These are phyloP conservation scores for Gonatopus flavifemur DNA, from an alignment of 1,140 invertebrate species.

Conservation along the genomic window DNA sequence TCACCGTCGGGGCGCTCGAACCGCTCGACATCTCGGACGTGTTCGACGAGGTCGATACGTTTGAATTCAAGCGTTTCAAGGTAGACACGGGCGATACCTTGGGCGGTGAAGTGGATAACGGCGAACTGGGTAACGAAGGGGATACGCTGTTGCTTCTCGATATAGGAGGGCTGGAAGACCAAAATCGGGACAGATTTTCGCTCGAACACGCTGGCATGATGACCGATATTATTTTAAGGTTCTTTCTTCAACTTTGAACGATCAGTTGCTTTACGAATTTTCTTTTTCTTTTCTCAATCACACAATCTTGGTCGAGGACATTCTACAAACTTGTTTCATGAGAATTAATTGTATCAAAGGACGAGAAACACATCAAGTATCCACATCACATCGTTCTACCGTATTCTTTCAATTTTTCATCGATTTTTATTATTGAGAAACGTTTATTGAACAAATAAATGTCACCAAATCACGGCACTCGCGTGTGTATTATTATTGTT, in stretches of 20 bases:
- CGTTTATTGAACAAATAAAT: too few species aligned
- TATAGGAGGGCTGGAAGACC: slow-evolving; percentile 53
- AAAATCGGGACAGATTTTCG: slow-evolving; percentile 61
- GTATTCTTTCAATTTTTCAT: too few species aligned
- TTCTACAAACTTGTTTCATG: too few species aligned
- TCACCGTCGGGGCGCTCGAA: slow-evolving; percentile 60
- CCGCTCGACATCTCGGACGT: slow-evolving; percentile 31
- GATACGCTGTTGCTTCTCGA: slow-evolving; percentile 61
- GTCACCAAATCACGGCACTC: background rate
- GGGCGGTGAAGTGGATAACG: slow-evolving; percentile 63
- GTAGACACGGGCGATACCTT: slow-evolving; percentile 55
- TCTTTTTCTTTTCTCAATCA: too few species aligned
- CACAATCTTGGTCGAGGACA: too few species aligned
- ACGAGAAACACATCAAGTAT: too few species aligned
- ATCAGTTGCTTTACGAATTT: too few species aligned
- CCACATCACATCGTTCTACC: too few species aligned
- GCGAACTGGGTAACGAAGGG: slow-evolving; percentile 61
- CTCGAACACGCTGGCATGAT: slow-evolving; percentile 68
- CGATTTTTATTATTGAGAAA: too few species aligned
- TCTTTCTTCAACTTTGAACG: too few species aligned
- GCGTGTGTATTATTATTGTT: background rate
- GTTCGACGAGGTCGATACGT: slow-evolving; percentile 59
- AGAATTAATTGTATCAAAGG: too few species aligned
- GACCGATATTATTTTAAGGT: background rate
- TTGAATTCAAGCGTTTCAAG: slow-evolving; percentile 59